phyloP scores from a whole-genome alignment of 2,113 vertebrate species.

The Osmerus mordax region DNA sequence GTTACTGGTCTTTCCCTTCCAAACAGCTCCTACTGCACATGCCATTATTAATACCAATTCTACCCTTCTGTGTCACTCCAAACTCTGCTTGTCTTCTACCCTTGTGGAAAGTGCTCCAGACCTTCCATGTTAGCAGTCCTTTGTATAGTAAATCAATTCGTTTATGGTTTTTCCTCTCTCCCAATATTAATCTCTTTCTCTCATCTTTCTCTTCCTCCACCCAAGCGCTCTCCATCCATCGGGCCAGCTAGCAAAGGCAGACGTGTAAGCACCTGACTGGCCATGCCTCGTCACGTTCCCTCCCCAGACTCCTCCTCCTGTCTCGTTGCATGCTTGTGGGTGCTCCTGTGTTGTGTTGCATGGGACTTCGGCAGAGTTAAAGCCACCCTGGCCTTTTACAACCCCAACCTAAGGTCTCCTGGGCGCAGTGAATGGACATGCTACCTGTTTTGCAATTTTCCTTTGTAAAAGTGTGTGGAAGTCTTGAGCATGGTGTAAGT shows the following conservation, averaged over 20 bases:
- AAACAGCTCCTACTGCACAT: background rate
- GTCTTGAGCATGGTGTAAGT: background rate
- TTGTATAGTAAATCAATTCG: background rate
- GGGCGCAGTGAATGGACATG: too few species aligned
- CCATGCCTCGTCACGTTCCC: conserved; percentile 61
- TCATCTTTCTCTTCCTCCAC: conserved; percentile 45
- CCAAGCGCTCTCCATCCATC: conserved; percentile 91
- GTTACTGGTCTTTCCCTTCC: conserved; percentile 16
- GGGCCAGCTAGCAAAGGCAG: conserved; percentile 95
- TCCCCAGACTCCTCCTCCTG: conserved; percentile 1
- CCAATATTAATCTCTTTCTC: conserved; percentile 43
- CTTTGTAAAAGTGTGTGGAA: too few species aligned
- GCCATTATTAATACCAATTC: too few species aligned
- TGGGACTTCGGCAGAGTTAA: conserved; percentile 1
- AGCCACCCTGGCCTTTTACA: background rate
- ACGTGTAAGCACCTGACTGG: conserved; percentile 89
- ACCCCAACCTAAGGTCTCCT: background rate
- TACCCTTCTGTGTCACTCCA: background rate
- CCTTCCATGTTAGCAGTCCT: background rate
- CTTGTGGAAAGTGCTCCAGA: conserved; percentile 2
- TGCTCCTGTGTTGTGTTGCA: conserved; percentile 10
- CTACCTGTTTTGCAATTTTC: too few species aligned
- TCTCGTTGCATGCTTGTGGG: background rate
- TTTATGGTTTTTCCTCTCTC: conserved; percentile 60
- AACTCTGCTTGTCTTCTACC: background rate